phyloP scores from a whole-genome alignment of 2,113 vertebrate genomes.

The Melanerpes aurifrons region DNA sequence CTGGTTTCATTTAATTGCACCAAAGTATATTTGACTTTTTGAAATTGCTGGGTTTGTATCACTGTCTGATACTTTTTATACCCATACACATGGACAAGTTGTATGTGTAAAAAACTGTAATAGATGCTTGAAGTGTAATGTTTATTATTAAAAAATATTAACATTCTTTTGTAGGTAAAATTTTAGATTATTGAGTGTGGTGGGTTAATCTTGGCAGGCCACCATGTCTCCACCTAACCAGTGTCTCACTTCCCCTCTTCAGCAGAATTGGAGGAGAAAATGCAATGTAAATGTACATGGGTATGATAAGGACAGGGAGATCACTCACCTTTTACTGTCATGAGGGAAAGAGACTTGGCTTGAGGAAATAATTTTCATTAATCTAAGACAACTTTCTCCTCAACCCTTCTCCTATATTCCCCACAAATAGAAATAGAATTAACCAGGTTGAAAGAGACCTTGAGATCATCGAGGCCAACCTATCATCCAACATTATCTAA shows the following conservation, averaged over 20 bases:
- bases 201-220: not conserved
- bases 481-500: no score
- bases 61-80: not conserved
- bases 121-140: not conserved
- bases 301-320: not conserved
- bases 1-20: not conserved
- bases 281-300: not conserved
- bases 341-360: no score
- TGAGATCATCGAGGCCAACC: no score
- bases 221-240: not conserved
- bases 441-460: no score
- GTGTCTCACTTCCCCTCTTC: not conserved
- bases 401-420: rapidly evolving
- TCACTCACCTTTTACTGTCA: not conserved
- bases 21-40: not conserved
- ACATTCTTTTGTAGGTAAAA: not conserved
- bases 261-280: not conserved
- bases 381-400: not conserved
- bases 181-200: not conserved
- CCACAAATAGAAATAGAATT: no score
- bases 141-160: not conserved
- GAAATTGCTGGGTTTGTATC: not conserved
- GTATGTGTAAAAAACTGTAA: not conserved
- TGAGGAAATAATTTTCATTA: no score
- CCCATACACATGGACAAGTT: not conserved